Percentiles rank a stretch among this genome's conserved stretches.
Evolutionary conservation across 1,140 invertebrate species (phyloP).

Genomic region (Anastatus disparis): DNA sequence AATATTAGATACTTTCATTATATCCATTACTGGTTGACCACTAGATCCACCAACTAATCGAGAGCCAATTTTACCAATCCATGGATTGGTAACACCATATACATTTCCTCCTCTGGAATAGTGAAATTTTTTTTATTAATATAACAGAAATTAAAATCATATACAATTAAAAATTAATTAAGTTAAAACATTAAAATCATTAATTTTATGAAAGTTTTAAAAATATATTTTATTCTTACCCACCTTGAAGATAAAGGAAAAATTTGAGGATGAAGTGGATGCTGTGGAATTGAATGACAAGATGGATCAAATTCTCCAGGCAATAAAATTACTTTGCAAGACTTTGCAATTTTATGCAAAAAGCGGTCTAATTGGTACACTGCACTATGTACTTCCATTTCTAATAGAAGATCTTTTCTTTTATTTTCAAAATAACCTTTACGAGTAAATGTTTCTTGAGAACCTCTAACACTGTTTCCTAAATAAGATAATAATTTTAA

Average conservation of each 20-base stretch:
- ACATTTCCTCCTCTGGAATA: conserved; percentile 80
- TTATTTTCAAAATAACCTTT: conserved; percentile 52
- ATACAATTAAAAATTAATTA: too few relatives aligned
- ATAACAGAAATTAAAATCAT: not conserved
- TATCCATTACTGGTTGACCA: conserved; percentile 84
- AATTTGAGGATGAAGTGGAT: conserved; percentile 87
- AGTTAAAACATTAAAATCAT: conserved; percentile 8
- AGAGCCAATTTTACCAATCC: conserved; percentile 77
- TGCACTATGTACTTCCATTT: conserved; percentile 68
- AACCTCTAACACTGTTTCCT: conserved; percentile 61
- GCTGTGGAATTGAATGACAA: conserved; percentile 89
- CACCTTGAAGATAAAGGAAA: conserved; percentile 66
- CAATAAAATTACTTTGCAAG: conserved; percentile 82
- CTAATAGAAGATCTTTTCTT: conserved; percentile 38
- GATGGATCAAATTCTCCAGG: conserved; percentile 89
- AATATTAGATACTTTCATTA: conserved; percentile 70
- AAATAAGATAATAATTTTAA: not conserved
- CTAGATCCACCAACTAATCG: conserved; percentile 78
- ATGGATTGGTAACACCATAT: conserved; percentile 88
- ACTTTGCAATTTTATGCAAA: conserved; percentile 68
- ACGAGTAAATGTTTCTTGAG: conserved; percentile 45
- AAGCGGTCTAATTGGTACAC: conserved; percentile 75
- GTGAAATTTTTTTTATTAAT: conserved; percentile 66
- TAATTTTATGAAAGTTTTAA: too few relatives aligned
- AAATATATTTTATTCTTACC: not conserved